A percentile compares a stretch with the other conserved stretches of the same genome.
Evolutionary conservation across 2,113 vertebrate genomes (phyloP).

Genomic region (Cynopterus brachyotis): DNA sequence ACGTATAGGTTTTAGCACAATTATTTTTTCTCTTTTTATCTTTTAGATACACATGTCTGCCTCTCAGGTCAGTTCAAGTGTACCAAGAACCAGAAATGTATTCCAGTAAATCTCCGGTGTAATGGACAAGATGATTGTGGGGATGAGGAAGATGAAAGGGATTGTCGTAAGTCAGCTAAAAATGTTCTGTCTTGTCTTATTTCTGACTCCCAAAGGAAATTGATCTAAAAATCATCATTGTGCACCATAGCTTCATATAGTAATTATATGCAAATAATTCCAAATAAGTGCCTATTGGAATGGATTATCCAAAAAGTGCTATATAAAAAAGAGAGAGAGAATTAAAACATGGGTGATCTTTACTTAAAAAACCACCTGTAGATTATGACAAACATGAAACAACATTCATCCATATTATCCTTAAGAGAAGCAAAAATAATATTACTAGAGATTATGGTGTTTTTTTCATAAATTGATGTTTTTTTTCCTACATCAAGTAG

Average conservation of each 20-base stretch:
- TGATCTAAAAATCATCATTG: background rate
- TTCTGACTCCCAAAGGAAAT: background rate
- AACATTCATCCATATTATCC: background rate
- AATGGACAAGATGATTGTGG: conserved; percentile 98
- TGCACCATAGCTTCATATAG: background rate
- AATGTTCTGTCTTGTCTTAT: background rate
- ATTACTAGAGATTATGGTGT: background rate
- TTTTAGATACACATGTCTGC: conserved; percentile 95
- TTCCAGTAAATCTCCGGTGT: conserved; percentile 95
- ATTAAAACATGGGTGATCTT: background rate
- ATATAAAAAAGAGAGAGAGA: background rate
- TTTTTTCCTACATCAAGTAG: background rate
- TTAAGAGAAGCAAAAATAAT: background rate
- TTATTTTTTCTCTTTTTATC: background rate
- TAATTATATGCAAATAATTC: background rate
- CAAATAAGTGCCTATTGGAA: background rate
- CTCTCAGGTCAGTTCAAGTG: conserved; percentile 98
- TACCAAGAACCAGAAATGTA: conserved; percentile 95
- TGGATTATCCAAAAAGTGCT: background rate
- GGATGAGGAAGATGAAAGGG: conserved; percentile 96
- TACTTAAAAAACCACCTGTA: background rate
- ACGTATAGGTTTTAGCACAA: background rate
- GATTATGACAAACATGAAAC: background rate
- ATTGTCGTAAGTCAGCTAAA: conserved; percentile 93
- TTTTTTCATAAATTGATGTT: background rate